Percentiles rank a stretch among this genome's conserved stretches.
These are phyloP conservation scores for Harlomillsia oculata DNA, from an alignment of 1,140 invertebrate species.

Conservation along the genomic window DNA sequence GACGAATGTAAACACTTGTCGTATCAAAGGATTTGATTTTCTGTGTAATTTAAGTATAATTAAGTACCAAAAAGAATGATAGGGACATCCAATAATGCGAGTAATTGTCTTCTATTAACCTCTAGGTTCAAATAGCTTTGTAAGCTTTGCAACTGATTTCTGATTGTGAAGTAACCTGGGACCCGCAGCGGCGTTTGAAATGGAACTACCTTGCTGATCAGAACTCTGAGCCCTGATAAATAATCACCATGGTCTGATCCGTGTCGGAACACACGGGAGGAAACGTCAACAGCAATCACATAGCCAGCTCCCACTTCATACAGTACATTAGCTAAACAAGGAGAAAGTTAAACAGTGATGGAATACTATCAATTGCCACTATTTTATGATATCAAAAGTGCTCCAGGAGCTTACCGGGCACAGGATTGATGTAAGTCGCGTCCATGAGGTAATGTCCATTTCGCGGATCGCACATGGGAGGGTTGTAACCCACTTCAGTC, in stretches of 20 bases:
- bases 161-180: not conserved
- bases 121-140: not conserved
- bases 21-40: too few relatives aligned
- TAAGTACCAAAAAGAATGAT: too few relatives aligned
- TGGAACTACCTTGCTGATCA: too few relatives aligned
- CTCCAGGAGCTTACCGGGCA: not conserved
- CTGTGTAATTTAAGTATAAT: too few relatives aligned
- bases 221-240: too few relatives aligned
- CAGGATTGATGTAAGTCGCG: not conserved
- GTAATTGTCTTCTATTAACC: too few relatives aligned
- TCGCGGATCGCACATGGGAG: conserved; percentile 2
- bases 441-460: not conserved
- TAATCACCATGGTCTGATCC: too few relatives aligned
- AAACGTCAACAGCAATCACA: not conserved
- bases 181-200: too few relatives aligned
- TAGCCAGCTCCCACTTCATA: conserved; percentile 1
- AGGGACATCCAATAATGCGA: too few relatives aligned
- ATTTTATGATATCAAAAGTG: not conserved
- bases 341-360: not conserved
- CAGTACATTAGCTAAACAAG: not conserved
- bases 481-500: not conserved
- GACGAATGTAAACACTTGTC: too few relatives aligned
- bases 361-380: not conserved
- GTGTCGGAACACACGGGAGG: too few relatives aligned
- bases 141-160: not conserved